phyloP scores from a whole-genome alignment of 2,888 invertebrate genomes.

The Spicauda simplicius region DNA sequence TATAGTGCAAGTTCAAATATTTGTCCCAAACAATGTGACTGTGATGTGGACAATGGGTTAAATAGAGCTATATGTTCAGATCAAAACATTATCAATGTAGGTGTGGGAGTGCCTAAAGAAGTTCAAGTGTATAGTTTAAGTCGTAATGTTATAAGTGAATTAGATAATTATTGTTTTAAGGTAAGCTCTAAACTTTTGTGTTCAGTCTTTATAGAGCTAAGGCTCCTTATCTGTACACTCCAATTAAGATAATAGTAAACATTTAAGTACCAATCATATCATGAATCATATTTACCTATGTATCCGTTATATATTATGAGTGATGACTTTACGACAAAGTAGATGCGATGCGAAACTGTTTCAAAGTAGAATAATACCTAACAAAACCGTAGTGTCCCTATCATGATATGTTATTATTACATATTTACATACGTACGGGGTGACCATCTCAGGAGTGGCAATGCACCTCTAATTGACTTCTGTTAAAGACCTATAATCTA shows the following conservation, averaged over 20 bases:
- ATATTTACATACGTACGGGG: too few relatives aligned
- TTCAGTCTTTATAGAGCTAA: neutral
- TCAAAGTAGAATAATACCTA: too few relatives aligned
- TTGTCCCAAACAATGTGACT: constrained; percentile 84
- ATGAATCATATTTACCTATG: neutral
- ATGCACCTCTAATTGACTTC: too few relatives aligned
- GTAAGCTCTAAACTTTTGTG: constrained; percentile 59
- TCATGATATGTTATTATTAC: too few relatives aligned
- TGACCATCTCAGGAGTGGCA: too few relatives aligned
- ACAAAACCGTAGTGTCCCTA: too few relatives aligned
- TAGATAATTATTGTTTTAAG: constrained; percentile 86
- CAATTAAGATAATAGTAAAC: neutral
- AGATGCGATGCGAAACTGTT: too few relatives aligned
- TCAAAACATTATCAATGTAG: constrained; percentile 84
- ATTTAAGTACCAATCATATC: neutral
- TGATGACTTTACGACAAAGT: too few relatives aligned
- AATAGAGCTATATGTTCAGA: constrained; percentile 82
- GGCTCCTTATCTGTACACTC: neutral
- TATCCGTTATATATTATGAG: neutral
- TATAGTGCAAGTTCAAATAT: constrained; percentile 51
- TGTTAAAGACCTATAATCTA: too few relatives aligned
- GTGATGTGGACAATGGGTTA: constrained; percentile 78
- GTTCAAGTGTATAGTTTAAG: constrained; percentile 86
- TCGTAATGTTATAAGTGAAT: constrained; percentile 85
- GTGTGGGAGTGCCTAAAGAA: constrained; percentile 83